Conservation (phyloP, 2,888 invertebrate genomes). For the Malachius bipustulatus region DNA sequence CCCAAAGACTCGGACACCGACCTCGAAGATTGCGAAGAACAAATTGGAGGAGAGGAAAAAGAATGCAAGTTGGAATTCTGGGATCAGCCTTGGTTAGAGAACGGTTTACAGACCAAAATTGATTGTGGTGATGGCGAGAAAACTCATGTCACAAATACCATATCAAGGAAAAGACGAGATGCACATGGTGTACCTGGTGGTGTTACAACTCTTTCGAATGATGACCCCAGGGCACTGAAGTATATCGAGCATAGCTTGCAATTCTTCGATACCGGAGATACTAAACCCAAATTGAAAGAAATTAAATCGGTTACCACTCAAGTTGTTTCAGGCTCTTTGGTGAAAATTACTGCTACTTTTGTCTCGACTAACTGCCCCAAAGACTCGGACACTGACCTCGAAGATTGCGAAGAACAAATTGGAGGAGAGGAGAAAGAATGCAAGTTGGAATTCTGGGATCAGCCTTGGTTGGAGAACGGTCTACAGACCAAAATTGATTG, state of each 20-base stretch:
- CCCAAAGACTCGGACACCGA: conserved; percentile 28
- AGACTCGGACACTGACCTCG: conserved; percentile 22
- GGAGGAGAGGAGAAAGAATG: conserved; percentile 34
- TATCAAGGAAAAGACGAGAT: not conserved
- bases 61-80: conserved; percentile 34
- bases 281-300: conserved; percentile 30
- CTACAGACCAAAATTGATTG: conserved; percentile 3
- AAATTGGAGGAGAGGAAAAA: conserved; percentile 25
- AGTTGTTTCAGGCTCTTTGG: conserved; percentile 43
- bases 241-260: conserved; percentile 32
- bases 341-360: conserved; percentile 46
- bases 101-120: conserved; percentile 5
- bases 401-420: conserved; percentile 22
- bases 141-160: not conserved
- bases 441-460: conserved; percentile 25
- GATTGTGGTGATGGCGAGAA: not conserved
- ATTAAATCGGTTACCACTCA: conserved; percentile 40
- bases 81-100: conserved; percentile 14
- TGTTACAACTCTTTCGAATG: conserved; percentile 15
- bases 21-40: conserved; percentile 21
- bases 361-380: conserved; percentile 43
- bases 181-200: conserved; percentile 3
- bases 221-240: conserved; percentile 29
- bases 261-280: conserved; percentile 31
- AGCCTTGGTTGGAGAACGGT: conserved; percentile 13